A percentile compares a stretch with the other conserved stretches of the same genome.
Conservation (phyloP, 2,113 vertebrate genomes). For the Elephantulus edwardii region DNA sequence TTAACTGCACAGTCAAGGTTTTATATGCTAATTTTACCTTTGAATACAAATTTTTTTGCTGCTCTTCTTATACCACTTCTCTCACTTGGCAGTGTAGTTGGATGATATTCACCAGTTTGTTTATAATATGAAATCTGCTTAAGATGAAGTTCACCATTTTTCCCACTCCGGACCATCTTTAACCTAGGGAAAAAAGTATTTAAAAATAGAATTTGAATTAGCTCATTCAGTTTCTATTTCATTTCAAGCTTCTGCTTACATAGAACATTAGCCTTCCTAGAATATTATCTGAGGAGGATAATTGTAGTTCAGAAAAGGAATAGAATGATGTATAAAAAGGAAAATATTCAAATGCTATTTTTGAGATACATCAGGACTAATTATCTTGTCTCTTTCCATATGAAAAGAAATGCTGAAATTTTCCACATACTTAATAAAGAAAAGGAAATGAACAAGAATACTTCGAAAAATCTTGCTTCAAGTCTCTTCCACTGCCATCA, state of each 20-base stretch:
- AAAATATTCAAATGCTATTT: slow-evolving; percentile 63
- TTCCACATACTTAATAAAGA: not conserved
- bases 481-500: not conserved
- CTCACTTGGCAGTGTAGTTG: slow-evolving; percentile 83
- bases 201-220: slow-evolving; percentile 46
- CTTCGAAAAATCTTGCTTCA: slow-evolving; percentile 36
- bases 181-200: slow-evolving; percentile 75
- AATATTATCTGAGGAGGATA: slow-evolving; percentile 66
- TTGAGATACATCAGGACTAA: slow-evolving; percentile 52
- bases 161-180: slow-evolving; percentile 85
- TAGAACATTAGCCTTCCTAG: slow-evolving; percentile 41
- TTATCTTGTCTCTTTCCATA: slow-evolving; percentile 52
- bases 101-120: slow-evolving; percentile 83
- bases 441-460: slow-evolving; percentile 25
- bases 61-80: slow-evolving; percentile 87
- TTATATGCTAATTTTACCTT: slow-evolving; percentile 77
- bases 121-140: slow-evolving; percentile 87
- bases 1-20: not conserved
- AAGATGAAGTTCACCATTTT: slow-evolving; percentile 85
- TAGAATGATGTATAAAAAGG: slow-evolving; percentile 16
- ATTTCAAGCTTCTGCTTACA: slow-evolving; percentile 37
- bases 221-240: slow-evolving; percentile 54
- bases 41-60: slow-evolving; percentile 86
- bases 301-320: slow-evolving; percentile 50
- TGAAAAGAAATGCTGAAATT: slow-evolving; percentile 46